These are phyloP conservation scores for Frieseomelitta varia DNA, from an alignment of 1,140 invertebrate genomes.

Conservation along the genomic window DNA sequence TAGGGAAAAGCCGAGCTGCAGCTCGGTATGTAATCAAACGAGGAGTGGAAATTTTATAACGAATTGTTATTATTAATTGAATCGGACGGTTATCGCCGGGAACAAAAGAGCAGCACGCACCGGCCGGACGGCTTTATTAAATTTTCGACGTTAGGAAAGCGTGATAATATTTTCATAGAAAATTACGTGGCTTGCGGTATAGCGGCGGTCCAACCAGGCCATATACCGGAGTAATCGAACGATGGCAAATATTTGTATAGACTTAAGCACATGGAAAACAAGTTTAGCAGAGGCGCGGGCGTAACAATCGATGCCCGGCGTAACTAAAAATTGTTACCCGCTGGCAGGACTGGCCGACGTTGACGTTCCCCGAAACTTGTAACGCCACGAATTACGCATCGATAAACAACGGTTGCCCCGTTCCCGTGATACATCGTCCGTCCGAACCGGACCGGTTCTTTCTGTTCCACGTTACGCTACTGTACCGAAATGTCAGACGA, in stretches of 20 bases:
- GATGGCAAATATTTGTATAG: slow-evolving; percentile 34
- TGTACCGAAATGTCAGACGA: not conserved
- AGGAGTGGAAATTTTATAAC: not conserved
- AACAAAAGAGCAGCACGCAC: not conserved
- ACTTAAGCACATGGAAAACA: slow-evolving; percentile 26
- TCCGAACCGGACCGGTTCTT: not conserved
- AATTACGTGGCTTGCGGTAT: slow-evolving; percentile 25
- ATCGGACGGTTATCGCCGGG: not conserved
- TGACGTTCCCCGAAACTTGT: not conserved
- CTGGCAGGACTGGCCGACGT: not conserved
- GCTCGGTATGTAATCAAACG: not conserved
- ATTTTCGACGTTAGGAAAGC: slow-evolving; percentile 26
- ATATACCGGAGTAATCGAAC: slow-evolving; percentile 26
- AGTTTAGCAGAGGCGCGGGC: not conserved
- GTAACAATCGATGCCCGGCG: not conserved
- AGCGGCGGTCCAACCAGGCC: not conserved
- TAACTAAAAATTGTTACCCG: slow-evolving; percentile 15
- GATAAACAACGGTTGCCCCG: not conserved
- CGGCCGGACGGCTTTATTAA: slow-evolving; percentile 24
- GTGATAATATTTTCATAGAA: slow-evolving; percentile 31
- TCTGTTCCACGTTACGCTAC: not conserved
- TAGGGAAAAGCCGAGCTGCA: not conserved
- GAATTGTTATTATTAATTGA: slow-evolving; percentile 3
- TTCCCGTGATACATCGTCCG: not conserved
- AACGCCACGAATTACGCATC: not conserved